Base-by-base conservation (phyloP, 1,140 invertebrate genomes). In the Heliconius nattereri region DNA sequence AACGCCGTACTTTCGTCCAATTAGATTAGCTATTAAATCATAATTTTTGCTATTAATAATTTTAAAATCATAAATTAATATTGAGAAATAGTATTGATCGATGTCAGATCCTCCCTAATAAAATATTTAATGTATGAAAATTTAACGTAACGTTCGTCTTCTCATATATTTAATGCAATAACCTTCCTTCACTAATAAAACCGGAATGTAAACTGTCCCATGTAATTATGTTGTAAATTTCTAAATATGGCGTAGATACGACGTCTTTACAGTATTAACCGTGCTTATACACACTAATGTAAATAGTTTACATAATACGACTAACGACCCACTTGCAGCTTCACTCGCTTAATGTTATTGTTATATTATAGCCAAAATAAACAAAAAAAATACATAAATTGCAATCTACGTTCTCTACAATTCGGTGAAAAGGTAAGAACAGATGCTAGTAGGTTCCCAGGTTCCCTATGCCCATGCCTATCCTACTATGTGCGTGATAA, bases 141-240 rank as follows among this genome's bases (percentile, higher is more conserved):
- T 57, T 23, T 57, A 3, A 57, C n/a, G n/a, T 57, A 20, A 52
- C 16, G 20, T 9, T 57, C 54, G 54, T 57, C n/a, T 57, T 20
- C n/a, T 57, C 54, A 11, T 23, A 23, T 57, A 76, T 66, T 40
- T 37, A 66, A 76, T 37, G 29, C 16, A 66, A 57, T 23, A 23
- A 76, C 40, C 75, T 76, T 76, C 40, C 75, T 76, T 76, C 23
- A 66, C 19, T 37, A 75, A 75, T 76, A 76, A 45, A 76, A 23
- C 54, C 54, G 35, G n/a, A n/a, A 66, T 35, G 29, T 76, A 40
- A 66, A 66, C 54, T 45, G 75, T 66, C 57, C 16, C 35, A 7
- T 76, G 20, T 60, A 40, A 76, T 66, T 26, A 76, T 32, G 75
- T 66, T 57, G 60, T 76, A 76, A 76, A 76, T 29, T 40, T 23